Evolutionary conservation across 2,113 vertebrate species (phyloP).

Genomic region (Pterocles burchelli): DNA sequence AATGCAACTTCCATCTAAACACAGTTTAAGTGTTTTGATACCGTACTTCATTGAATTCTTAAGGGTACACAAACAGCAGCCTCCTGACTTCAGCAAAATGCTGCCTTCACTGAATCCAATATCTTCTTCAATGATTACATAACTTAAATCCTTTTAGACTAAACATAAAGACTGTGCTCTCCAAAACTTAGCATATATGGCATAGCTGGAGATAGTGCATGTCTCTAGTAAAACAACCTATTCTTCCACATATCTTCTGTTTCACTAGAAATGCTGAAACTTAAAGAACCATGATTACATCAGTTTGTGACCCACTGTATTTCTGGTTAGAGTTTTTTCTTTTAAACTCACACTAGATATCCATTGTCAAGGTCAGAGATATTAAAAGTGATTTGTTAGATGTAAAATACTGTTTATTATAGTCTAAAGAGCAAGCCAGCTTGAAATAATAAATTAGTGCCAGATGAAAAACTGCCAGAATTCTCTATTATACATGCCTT

Average conservation of each 20-base stretch:
- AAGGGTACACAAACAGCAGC: not conserved
- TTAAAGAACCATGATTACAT: not conserved
- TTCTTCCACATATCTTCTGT: not conserved
- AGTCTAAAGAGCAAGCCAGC: constrained; percentile 50
- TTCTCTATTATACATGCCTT: constrained; percentile 54
- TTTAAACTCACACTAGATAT: constrained; percentile 37
- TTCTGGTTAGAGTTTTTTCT: not conserved
- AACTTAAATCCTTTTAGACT: not conserved
- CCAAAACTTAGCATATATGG: not conserved
- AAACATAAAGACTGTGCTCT: not conserved
- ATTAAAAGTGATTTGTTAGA: constrained; percentile 39
- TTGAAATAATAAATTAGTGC: constrained; percentile 65
- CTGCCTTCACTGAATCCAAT: not conserved
- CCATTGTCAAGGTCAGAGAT: constrained; percentile 56
- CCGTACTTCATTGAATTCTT: not conserved
- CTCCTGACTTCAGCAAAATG: not conserved
- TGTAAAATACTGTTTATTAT: constrained; percentile 48
- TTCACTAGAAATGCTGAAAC: not conserved
- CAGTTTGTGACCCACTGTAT: constrained; percentile 12
- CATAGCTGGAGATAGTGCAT: not conserved
- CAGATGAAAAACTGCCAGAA: constrained; percentile 42
- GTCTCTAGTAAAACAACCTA: not conserved
- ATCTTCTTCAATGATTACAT: not conserved
- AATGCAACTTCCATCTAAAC: not conserved
- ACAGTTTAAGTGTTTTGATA: not conserved